These are phyloP conservation scores for Diphyllodes magnificus DNA, from an alignment of 2,113 vertebrate species.

Conservation along the genomic window DNA sequence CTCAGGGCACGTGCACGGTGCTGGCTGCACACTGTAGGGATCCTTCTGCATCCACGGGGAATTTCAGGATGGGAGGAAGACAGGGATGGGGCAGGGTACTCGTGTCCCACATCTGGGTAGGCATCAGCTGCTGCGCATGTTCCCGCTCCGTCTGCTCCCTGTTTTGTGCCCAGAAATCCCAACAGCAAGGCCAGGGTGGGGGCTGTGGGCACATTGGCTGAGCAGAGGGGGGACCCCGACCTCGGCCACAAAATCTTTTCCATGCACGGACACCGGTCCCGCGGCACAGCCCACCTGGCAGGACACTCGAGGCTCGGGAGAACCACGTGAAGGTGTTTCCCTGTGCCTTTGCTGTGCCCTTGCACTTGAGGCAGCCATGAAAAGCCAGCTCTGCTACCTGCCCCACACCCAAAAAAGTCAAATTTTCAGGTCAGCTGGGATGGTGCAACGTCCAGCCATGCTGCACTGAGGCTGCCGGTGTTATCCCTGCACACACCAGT, in stretches of 20 bases:
- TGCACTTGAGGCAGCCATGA: neutral
- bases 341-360: neutral
- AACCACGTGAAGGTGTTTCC: neutral
- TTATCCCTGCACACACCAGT: rapidly evolving
- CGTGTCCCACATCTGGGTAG: rapidly evolving
- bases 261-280: rapidly evolving
- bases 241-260: neutral
- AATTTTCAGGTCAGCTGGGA: neutral
- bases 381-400: neutral
- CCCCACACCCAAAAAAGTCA: neutral
- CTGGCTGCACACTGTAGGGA: rapidly evolving
- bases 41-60: neutral
- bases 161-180: neutral
- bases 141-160: neutral
- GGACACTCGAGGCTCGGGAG: rapidly evolving
- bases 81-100: neutral
- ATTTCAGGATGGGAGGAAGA: neutral
- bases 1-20: rapidly evolving
- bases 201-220: neutral
- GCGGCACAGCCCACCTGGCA: neutral
- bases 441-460: neutral
- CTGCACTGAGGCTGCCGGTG: neutral
- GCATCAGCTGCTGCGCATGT: neutral
- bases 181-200: neutral
- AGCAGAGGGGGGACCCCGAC: neutral